Evolutionary conservation across 2,797 vertebrate species (phyloP).

Genomic region (Halcyon badia): DNA sequence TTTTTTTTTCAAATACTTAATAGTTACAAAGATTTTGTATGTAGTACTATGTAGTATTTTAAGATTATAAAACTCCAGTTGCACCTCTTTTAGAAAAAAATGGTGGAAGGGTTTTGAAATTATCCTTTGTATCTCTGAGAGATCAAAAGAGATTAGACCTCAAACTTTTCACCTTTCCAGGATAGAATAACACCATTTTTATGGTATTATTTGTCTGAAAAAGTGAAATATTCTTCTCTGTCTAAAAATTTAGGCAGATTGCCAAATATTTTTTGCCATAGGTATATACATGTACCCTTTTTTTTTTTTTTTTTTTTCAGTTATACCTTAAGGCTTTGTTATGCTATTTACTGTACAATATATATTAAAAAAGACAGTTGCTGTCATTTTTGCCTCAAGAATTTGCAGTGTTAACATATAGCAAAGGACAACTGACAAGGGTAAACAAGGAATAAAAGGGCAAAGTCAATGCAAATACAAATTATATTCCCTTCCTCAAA

Average conservation of each 20-base stretch:
- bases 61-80: background rate
- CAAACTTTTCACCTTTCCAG: background rate
- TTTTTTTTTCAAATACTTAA: background rate
- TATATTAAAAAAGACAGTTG: slow-evolving; percentile 43
- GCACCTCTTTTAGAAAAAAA: background rate
- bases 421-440: slow-evolving; percentile 13
- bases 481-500: background rate
- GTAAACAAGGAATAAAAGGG: slow-evolving; percentile 19
- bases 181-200: background rate
- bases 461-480: background rate
- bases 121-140: background rate
- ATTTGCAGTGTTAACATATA: slow-evolving; percentile 2
- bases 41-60: background rate
- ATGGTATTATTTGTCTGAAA: background rate
- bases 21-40: background rate
- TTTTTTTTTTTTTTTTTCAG: background rate
- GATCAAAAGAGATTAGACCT: background rate
- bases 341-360: background rate
- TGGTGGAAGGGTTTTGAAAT: background rate
- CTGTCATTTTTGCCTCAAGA: slow-evolving; percentile 40
- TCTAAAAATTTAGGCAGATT: slow-evolving; percentile 3
- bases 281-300: too few relatives aligned
- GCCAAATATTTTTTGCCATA: background rate
- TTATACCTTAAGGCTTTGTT: slow-evolving; percentile 44
- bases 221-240: background rate